Evolutionary conservation across 2,797 vertebrate species (phyloP), one percentile per base, ranked within the genome.

Genomic region (Gymnothorax reevesii): DNA sequence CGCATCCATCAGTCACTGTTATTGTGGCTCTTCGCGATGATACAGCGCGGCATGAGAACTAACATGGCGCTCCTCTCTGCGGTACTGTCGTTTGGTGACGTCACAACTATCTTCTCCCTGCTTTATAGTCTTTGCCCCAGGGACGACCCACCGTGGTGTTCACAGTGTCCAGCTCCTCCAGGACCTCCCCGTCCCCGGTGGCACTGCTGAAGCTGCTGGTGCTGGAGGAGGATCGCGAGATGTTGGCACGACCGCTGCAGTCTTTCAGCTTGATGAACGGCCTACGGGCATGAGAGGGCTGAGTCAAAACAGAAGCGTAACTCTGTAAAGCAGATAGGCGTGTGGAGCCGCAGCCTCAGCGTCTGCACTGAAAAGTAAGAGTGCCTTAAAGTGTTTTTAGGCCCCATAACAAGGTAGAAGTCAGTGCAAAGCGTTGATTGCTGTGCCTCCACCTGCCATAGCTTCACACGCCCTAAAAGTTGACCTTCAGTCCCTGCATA

Each of bases 131-230:
- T 55, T 20, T 57, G 22, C 2, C 12, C 15, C 17, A 33, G 1
- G 17, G 52, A 7, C 4, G 7, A 57, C 49, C 20, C 77, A 15
- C n/a, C 27, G 33, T 27, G 2, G 49, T 7, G 86, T 95, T 87
- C 90, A 97, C 98, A 89, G 94, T 91, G 86, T 99, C 98, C 13
- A 97, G 96, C 71, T 99, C 98, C 89, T 99, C 98, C 94, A 97
- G 93, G 80, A 92, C 95, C 91, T 99, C 98, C 0, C 97, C 97
- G 89, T 99, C 98, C 52, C 97, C 98, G 0, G 98, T 96, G 0
- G 97, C 97, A 95, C 98, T 99, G 95, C 98, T 97, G 94, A 99
- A 99, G 94, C 98, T 99, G 96, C 98, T 98, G 93, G 98, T 99
- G 94, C 98, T 98, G 8, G 98, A 99, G 52, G 98, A 99, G 7